Evolutionary conservation across 1,140 invertebrate genomes (phyloP).

Genomic region (Temnothorax curvispinosus): DNA sequence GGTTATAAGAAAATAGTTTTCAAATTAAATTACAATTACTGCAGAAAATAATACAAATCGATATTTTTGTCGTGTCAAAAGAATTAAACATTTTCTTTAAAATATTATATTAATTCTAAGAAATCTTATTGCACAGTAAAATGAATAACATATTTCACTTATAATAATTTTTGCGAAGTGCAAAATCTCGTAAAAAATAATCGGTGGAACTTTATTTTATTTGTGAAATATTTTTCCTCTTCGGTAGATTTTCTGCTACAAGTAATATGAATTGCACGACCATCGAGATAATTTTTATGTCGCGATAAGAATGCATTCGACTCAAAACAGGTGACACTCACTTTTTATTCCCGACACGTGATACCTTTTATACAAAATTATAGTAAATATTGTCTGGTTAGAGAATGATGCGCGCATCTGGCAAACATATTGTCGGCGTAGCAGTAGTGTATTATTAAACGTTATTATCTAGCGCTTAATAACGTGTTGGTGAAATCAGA

Average conservation of each 20-base stretch:
- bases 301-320: neutral
- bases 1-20: neutral
- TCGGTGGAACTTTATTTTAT: neutral
- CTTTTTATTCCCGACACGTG: neutral
- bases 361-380: conserved; percentile 10
- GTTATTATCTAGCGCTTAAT: conserved; percentile 63
- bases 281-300: neutral
- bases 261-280: neutral
- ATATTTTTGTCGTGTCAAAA: neutral
- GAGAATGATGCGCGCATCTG: conserved; percentile 13
- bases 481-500: conserved; percentile 62
- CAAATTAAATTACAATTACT: neutral
- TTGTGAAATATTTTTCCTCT: neutral
- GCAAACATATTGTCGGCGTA: conserved; percentile 54
- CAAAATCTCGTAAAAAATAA: neutral
- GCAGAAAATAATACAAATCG: neutral
- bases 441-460: conserved; percentile 35
- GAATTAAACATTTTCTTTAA: neutral
- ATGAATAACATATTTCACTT: neutral
- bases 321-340: neutral
- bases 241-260: neutral
- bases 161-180: neutral
- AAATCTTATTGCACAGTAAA: neutral
- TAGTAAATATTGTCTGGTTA: neutral
- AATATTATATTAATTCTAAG: neutral